Percentiles rank a stretch among this genome's conserved stretches.
phyloP scores from a whole-genome alignment of 2,888 invertebrate species.

The Drosophila cyrtoloma region DNA sequence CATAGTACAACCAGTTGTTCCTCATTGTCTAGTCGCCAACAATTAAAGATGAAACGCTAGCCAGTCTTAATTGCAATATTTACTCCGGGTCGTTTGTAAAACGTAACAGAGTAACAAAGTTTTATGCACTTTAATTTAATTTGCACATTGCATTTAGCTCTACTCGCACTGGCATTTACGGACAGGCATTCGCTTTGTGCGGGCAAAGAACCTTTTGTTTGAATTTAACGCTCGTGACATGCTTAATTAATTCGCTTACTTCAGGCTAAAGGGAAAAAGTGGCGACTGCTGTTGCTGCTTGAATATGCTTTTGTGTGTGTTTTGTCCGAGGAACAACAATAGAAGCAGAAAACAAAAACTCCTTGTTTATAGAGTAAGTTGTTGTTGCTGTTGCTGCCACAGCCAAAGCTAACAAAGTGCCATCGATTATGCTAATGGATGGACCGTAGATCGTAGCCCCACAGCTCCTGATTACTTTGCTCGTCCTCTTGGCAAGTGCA shows the following conservation, averaged over 20 bases:
- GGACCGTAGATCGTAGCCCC: constrained; percentile 10
- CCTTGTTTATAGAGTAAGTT: constrained; percentile 3
- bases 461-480: constrained; percentile 31
- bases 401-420: constrained; percentile 55
- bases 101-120: constrained; percentile 11
- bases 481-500: background rate
- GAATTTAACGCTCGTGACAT: constrained; percentile 69
- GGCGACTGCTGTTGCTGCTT: background rate
- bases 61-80: constrained; percentile 63
- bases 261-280: constrained; percentile 23
- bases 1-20: background rate
- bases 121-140: constrained; percentile 69
- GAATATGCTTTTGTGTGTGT: constrained; percentile 9
- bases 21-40: constrained; percentile 38
- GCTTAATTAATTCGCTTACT: constrained; percentile 76
- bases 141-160: constrained; percentile 64
- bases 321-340: constrained; percentile 43
- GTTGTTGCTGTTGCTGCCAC: background rate
- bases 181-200: constrained; percentile 5
- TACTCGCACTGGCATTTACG: constrained; percentile 29
- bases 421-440: constrained; percentile 74
- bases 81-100: constrained; percentile 35
- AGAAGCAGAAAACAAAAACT: constrained; percentile 6
- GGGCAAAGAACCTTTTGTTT: constrained; percentile 65
- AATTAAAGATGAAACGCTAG: constrained; percentile 53